phyloP scores from a whole-genome alignment of 2,113 vertebrate species.

The Calyptomena viridis region DNA sequence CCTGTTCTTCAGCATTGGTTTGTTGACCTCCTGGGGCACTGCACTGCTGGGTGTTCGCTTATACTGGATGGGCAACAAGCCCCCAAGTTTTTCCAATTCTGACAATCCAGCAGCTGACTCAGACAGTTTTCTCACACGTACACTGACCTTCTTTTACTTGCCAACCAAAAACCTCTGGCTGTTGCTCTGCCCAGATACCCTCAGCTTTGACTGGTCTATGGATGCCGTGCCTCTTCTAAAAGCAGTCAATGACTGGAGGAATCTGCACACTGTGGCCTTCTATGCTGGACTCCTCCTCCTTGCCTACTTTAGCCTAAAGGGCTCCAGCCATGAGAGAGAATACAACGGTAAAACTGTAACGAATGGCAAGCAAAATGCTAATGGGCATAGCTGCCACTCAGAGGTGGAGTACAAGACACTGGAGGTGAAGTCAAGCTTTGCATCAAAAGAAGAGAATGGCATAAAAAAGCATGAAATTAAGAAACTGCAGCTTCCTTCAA shows the following conservation, averaged over 20 bases:
- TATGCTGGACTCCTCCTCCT: conserved; percentile 84
- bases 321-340: conserved; percentile 70
- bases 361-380: conserved; percentile 89
- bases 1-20: conserved; percentile 84
- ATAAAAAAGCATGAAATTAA: conserved; percentile 76
- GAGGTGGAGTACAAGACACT: conserved; percentile 79
- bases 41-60: conserved; percentile 86
- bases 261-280: conserved; percentile 86
- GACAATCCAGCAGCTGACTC: conserved; percentile 98
- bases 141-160: conserved; percentile 90
- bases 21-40: conserved; percentile 87
- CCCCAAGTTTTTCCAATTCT: conserved; percentile 99
- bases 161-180: conserved; percentile 94
- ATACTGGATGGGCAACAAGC: conserved; percentile 99
- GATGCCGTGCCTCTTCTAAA: conserved; percentile 93
- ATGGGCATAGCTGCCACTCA: conserved; percentile 88
- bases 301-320: conserved; percentile 82
- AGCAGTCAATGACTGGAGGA: conserved; percentile 87
- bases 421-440: conserved; percentile 71
- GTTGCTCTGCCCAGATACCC: conserved; percentile 90
- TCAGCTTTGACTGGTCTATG: conserved; percentile 99
- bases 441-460: conserved; percentile 83
- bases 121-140: conserved; percentile 83
- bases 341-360: conserved; percentile 83
- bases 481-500: conserved; percentile 86